A percentile compares a stretch with the other conserved stretches of the same genome.
Evolutionary conservation across 2,113 vertebrate species (phyloP).

Genomic region (Thinocorus orbignyianus): DNA sequence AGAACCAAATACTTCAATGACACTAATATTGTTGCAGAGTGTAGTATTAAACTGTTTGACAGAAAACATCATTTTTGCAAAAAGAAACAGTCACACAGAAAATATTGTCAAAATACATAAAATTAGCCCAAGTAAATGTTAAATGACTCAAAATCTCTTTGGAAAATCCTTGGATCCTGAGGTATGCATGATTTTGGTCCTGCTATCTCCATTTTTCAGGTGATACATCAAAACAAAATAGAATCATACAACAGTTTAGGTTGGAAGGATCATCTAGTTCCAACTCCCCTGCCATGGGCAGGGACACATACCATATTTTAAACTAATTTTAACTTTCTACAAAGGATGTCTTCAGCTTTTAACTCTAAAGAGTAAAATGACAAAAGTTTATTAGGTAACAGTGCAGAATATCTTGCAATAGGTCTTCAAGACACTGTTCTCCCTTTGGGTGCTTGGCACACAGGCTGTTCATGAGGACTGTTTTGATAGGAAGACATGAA

Average conservation of each 20-base stretch:
- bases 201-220: not conserved
- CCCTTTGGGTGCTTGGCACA: not conserved
- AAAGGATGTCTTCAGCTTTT: not conserved
- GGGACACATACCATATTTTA: not conserved
- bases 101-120: not conserved
- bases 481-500: not conserved
- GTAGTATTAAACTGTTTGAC: not conserved
- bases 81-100: not conserved
- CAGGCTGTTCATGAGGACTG: not conserved
- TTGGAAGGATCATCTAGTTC: not conserved
- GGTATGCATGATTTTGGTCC: not conserved
- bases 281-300: not conserved
- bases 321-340: not conserved
- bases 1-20: not conserved
- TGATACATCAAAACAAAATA: not conserved
- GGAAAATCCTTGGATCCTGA: not conserved
- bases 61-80: not conserved
- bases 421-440: not conserved
- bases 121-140: not conserved
- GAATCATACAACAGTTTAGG: not conserved
- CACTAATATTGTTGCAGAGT: not conserved
- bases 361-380: not conserved
- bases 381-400: not conserved
- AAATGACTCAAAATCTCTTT: not conserved
- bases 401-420: not conserved